phyloP scores from a whole-genome alignment of 2,113 vertebrate genomes.

The Campylomormyrus numenius region DNA sequence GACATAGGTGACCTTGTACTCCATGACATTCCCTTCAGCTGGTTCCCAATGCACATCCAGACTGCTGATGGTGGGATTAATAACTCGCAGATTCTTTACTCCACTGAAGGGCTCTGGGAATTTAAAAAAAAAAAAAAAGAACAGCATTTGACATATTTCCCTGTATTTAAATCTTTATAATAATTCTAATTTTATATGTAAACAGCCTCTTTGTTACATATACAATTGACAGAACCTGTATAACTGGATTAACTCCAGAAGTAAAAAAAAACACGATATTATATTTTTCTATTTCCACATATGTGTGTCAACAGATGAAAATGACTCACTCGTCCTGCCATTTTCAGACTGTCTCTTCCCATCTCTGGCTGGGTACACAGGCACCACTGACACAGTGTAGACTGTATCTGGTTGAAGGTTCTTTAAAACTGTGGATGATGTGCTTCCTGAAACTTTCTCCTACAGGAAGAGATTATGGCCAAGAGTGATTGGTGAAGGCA shows the following conservation, averaged over 20 bases:
- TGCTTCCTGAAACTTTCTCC: conserved; percentile 78
- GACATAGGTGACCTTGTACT: conserved; percentile 78
- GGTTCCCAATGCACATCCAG: conserved; percentile 87
- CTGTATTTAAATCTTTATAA: background rate
- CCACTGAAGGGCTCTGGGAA: conserved; percentile 58
- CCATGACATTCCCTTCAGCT: conserved; percentile 80
- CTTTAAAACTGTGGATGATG: conserved; percentile 77
- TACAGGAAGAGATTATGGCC: conserved; percentile 34
- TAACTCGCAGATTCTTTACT: conserved; percentile 79
- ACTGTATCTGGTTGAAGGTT: conserved; percentile 79
- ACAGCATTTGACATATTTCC: no score
- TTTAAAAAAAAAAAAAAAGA: background rate
- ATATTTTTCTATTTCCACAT: background rate
- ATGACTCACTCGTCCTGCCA: conserved; percentile 77
- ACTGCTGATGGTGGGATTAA: conserved; percentile 84
- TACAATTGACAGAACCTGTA: background rate
- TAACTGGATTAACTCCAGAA: background rate
- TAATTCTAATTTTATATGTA: background rate
- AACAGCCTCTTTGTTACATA: background rate
- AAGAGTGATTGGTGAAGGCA: background rate
- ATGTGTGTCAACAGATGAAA: background rate
- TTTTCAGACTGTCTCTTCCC: conserved; percentile 80
- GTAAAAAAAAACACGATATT: background rate
- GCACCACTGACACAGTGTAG: conserved; percentile 78
- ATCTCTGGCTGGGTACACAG: conserved; percentile 75